Evolutionary conservation across 53 echinoderm and acorn worm genomes (phyloP), one percentile per base, ranked within the genome.

Genomic region (Holothuria leucospilota): DNA sequence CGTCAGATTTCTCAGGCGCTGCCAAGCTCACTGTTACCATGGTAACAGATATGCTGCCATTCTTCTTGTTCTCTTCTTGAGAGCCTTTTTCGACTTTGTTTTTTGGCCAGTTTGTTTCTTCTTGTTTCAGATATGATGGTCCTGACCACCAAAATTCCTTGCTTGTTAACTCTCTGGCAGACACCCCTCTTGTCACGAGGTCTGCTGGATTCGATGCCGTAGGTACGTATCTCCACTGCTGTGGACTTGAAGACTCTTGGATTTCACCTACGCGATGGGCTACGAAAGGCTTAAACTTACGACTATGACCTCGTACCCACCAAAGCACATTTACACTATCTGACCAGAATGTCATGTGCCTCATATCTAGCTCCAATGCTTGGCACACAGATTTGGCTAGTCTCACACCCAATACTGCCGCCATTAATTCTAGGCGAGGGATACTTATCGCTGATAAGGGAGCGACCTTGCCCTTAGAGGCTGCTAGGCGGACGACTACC

Each of bases 391-490:
- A n/a, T n/a, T n/a, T n/a, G n/a, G 41, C 34, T 29, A 73, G n/a
- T 59, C 74, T 24, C n/a, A n/a, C n/a, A n/a, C n/a, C n/a, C n/a
- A n/a, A n/a, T n/a, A n/a, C n/a, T n/a, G n/a, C n/a, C n/a, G 74
- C 21, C 85, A 86, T 73, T 25, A 86, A 86, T 29, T 86, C 86
- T 38, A 86, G 21, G 13, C 74, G 56, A 6, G 86, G 86, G 20
- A 86, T 59, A 30, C 86, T 73, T 27, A 24, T 73, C 8, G 72
- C 20, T 59, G 72, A 34, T 14, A 6, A 20, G 27, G 73, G 73
- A 11, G 73, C 56, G 16, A 73, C 85, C 51, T 68, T 84, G n/a
- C 24, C 41, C 29, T 84, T 84, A 25, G 85, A 84, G 8, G 85
- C 68, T 15, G 49, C 46, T 8, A 84, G 20, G 51, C 29, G 30